Percentiles rank a stretch among this genome's conserved stretches.
Conservation (phyloP, 2,113 vertebrate species). For the Phalacrocorax aristotelis region DNA sequence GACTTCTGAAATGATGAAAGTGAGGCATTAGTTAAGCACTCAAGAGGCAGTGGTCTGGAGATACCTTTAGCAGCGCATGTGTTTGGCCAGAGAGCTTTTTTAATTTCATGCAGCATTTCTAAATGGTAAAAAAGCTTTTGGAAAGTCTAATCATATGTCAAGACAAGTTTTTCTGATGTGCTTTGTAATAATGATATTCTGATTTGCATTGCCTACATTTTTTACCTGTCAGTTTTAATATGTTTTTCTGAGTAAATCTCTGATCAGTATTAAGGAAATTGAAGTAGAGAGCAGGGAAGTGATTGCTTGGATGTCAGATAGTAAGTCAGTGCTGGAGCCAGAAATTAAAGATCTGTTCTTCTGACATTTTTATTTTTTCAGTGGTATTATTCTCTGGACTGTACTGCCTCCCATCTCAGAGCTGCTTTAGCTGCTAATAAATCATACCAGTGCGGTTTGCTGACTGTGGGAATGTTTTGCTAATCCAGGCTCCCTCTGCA, state of each 20-base stretch:
- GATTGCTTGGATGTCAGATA: background rate
- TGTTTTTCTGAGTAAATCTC: background rate
- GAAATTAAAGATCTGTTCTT: background rate
- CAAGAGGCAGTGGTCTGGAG: background rate
- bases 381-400: background rate
- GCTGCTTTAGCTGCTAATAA: slow-evolving; percentile 1
- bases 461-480: slow-evolving; percentile 18
- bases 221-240: background rate
- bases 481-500: background rate
- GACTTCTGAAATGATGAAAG: background rate
- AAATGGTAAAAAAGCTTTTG: background rate
- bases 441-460: background rate
- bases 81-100: background rate
- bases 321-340: background rate
- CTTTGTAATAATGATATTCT: background rate
- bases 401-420: background rate
- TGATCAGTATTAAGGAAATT: background rate
- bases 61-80: background rate
- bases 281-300: background rate
- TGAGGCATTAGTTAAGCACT: background rate
- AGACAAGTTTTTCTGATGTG: background rate
- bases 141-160: background rate
- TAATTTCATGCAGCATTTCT: background rate
- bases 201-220: background rate
- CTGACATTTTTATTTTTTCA: background rate